Evolutionary conservation across 2,888 invertebrate species (phyloP).

Genomic region (Esperia sulphurella): DNA sequence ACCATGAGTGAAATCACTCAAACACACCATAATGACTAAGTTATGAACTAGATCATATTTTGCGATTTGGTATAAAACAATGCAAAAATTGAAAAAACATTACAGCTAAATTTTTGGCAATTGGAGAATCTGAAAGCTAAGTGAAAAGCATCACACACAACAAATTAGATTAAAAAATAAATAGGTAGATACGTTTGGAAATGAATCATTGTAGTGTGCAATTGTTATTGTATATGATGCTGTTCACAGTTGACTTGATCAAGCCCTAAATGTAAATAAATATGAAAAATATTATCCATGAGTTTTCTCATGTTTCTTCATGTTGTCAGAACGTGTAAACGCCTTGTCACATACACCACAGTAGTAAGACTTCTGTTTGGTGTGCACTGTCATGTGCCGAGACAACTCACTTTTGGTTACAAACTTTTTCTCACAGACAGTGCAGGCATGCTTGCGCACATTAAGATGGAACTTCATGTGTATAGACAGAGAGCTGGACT

Average conservation of each 20-base stretch:
- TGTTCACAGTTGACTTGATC: constrained; percentile 15
- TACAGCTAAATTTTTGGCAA: constrained; percentile 77
- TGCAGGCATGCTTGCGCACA: constrained; percentile 75
- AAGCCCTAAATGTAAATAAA: constrained; percentile 23
- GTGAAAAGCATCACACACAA: constrained; percentile 41
- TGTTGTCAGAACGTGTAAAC: constrained; percentile 75
- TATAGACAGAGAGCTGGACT: constrained; percentile 74
- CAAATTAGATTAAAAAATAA: not conserved
- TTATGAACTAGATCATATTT: constrained; percentile 73
- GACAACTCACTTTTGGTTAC: constrained; percentile 77
- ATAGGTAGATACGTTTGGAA: not conserved
- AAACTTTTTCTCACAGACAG: constrained; percentile 76
- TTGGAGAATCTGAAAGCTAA: constrained; percentile 66
- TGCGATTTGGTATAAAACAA: constrained; percentile 66
- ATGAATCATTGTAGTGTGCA: constrained; percentile 18
- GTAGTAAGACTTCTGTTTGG: constrained; percentile 75
- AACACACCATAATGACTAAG: constrained; percentile 77
- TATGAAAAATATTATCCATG: constrained; percentile 49
- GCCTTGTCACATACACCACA: constrained; percentile 77
- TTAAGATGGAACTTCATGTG: constrained; percentile 77
- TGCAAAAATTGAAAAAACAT: constrained; percentile 50
- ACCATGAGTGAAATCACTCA: constrained; percentile 59
- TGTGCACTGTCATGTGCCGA: constrained; percentile 77
- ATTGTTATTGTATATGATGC: constrained; percentile 29
- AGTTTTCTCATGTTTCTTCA: constrained; percentile 78